Evolutionary conservation across 2,113 vertebrate genomes (phyloP), one percentile per base, ranked within the genome.

Genomic region (Dermatemys mawii): DNA sequence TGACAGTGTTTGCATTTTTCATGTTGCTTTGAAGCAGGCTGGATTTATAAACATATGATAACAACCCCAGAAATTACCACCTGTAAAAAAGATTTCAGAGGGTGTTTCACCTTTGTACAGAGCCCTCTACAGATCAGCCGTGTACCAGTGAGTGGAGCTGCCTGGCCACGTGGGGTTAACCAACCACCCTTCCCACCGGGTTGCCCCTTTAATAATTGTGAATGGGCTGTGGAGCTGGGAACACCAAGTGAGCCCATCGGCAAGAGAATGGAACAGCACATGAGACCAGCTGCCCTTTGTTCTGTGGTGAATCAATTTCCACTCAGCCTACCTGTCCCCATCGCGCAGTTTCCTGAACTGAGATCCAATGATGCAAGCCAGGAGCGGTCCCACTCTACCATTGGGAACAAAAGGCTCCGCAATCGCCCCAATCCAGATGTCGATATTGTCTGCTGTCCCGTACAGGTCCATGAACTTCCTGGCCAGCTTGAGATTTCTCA

Each of bases 341-440:
- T 98, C 98, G 86, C 98, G 97, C 84, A 98, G 83, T 2, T 97
- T 98, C 89, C 89, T 96, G 95, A 99, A 99, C 97, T 99, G 99
- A 67, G 96, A 98, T 70, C 98, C 98, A 53, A 99, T 98, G 92
- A 99, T 97, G 88, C 99, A 99, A 89, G 98, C 98, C 92, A 99
- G 97, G 55, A 99, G 99, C 93, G 98, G 98, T 3, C 99, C 99
- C 12, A 99, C 99, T 13, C 98, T 97, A 50, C 98, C 99, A 14
- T 98, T 98, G 0, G 92, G 94, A 79, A 99, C 93, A 51, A 99
- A 96, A 8, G 99, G 98, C 91, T 99, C 99, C 11, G 99, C 98
- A 13, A 99, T 98, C 63, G 98, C 98, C 44, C 99, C 98, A 9
- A 99, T 94, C 99, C 99, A 99, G 90, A 99, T 97, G 57, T 99